phyloP scores from a whole-genome alignment of 1,140 invertebrate species.

The Papilio polytes region DNA sequence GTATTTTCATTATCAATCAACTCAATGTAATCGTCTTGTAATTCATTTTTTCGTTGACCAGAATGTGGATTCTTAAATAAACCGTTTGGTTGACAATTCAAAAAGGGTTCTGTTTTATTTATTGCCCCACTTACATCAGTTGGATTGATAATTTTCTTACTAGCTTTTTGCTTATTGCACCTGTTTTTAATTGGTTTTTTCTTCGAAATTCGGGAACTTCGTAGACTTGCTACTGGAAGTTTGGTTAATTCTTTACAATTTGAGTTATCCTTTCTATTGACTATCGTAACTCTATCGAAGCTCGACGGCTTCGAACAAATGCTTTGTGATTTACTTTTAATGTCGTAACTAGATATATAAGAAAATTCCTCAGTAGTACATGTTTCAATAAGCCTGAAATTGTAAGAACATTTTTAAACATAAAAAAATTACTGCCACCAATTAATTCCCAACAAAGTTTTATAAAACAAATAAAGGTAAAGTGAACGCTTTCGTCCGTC shows the following conservation, averaged over 20 bases:
- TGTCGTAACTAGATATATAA: slow-evolving; percentile 64
- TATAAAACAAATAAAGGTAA: no score
- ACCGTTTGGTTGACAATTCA: not conserved
- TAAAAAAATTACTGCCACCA: not conserved
- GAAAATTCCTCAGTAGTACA: slow-evolving; percentile 70
- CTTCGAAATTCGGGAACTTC: not conserved
- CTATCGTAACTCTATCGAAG: slow-evolving; percentile 71
- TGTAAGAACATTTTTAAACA: slow-evolving; percentile 3
- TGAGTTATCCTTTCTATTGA: slow-evolving; percentile 63
- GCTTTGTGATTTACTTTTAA: slow-evolving; percentile 53
- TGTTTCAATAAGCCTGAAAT: slow-evolving; percentile 69
- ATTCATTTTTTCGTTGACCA: not conserved
- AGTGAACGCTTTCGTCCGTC: no score
- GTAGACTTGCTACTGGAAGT: not conserved
- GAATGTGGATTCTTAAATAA: not conserved
- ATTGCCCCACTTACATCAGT: not conserved
- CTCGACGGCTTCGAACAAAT: slow-evolving; percentile 65
- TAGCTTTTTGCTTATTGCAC: not conserved
- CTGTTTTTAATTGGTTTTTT: not conserved
- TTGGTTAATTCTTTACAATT: slow-evolving; percentile 27
- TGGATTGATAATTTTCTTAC: not conserved
- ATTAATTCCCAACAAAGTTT: no score
- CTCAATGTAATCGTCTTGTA: not conserved
- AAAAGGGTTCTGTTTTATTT: not conserved
- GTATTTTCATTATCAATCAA: not conserved